Evolutionary conservation across 2,888 invertebrate genomes (phyloP).

Genomic region (Carabus problematicus): DNA sequence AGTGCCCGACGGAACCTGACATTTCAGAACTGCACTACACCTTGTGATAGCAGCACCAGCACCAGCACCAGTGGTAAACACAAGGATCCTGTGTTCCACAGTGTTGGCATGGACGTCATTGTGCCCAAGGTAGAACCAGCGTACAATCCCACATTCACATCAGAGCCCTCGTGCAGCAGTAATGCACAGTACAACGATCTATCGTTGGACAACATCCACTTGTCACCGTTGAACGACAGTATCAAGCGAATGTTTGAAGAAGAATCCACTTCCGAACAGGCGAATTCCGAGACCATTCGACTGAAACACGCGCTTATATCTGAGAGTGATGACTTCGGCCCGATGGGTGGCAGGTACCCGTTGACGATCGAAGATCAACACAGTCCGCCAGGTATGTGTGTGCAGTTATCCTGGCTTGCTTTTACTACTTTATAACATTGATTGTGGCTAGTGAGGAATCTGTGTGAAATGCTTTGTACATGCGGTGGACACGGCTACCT

Average conservation of each 20-base stretch:
- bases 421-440: no score
- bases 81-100: conserved; percentile 49
- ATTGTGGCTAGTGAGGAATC: not conserved
- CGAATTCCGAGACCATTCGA: conserved; percentile 56
- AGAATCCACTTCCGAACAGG: conserved; percentile 17
- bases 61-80: conserved; percentile 14
- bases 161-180: conserved; percentile 33
- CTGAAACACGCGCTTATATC: conserved; percentile 75
- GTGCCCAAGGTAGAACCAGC: conserved; percentile 35
- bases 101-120: conserved; percentile 45
- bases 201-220: conserved; percentile 26
- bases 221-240: conserved; percentile 37
- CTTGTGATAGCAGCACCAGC: conserved; percentile 7
- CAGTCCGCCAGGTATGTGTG: conserved; percentile 23
- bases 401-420: not conserved
- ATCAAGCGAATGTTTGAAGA: conserved; percentile 39
- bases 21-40: conserved; percentile 51
- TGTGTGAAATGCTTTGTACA: not conserved
- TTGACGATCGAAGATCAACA: conserved; percentile 61
- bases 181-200: conserved; percentile 25
- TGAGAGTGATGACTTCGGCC: conserved; percentile 79
- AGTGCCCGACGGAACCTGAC: conserved; percentile 51
- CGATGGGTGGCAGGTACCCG: conserved; percentile 74
- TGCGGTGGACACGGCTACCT: not conserved
- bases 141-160: conserved; percentile 38